Percentiles rank a stretch among this genome's conserved stretches.
Conservation (phyloP, 2,888 invertebrate genomes). For the Drosophila conformis region DNA sequence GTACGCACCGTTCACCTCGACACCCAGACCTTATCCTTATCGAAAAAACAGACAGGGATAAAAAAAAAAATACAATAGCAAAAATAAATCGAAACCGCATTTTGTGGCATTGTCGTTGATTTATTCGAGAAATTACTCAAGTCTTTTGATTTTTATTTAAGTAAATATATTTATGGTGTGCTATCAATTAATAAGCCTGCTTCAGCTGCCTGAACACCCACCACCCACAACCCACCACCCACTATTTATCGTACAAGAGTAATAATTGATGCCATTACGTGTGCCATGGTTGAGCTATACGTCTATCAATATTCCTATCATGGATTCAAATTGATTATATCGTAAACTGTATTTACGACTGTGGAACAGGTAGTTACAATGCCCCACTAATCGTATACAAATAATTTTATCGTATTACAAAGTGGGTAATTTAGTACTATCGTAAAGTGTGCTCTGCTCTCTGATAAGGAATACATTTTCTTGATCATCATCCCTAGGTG, state of each 20-base stretch:
- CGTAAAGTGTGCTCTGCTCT: neutral
- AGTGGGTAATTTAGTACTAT: neutral
- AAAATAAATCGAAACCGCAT: neutral
- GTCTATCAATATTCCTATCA: conserved; percentile 13
- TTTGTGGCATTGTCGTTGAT: conserved; percentile 33
- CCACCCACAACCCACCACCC: neutral
- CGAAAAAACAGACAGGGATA: conserved; percentile 25
- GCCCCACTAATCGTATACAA: neutral
- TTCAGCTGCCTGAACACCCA: neutral
- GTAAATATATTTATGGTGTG: conserved; percentile 18
- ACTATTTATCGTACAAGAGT: conserved; percentile 3
- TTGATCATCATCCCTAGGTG: neutral
- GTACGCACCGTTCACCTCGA: conserved; percentile 22
- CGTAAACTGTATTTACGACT: neutral
- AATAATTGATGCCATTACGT: conserved; percentile 27
- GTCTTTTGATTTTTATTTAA: conserved; percentile 21
- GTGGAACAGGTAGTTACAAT: neutral
- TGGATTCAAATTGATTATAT: conserved; percentile 1
- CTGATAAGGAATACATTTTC: neutral
- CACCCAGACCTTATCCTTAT: conserved; percentile 19
- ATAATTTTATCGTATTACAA: neutral
- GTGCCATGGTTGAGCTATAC: neutral
- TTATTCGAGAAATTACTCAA: conserved; percentile 36
- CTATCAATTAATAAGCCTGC: conserved; percentile 40
- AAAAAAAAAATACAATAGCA: neutral